A percentile compares a stretch with the other conserved stretches of the same genome.
phyloP scores from a whole-genome alignment of 2,888 invertebrate genomes.

The Lasioglossum villosulum region DNA sequence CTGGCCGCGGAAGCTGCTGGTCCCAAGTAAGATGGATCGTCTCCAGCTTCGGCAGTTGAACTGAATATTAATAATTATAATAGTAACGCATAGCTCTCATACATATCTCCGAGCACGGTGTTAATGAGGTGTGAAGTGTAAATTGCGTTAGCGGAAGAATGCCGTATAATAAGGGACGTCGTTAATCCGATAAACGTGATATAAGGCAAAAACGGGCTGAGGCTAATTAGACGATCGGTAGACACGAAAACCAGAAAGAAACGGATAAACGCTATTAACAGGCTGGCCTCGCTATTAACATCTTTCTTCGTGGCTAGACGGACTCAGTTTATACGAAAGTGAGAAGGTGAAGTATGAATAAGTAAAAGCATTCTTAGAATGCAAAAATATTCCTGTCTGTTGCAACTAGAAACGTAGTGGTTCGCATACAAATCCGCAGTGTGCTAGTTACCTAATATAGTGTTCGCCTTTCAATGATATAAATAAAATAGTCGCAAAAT shows the following conservation, averaged over 20 bases:
- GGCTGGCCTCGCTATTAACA: too few relatives aligned
- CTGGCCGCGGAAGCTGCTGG: not conserved
- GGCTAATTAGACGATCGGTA: not conserved
- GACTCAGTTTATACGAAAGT: not conserved
- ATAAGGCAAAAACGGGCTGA: not conserved
- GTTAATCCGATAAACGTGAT: not conserved
- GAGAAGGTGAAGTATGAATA: not conserved
- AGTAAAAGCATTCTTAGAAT: not conserved
- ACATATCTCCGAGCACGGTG: not conserved
- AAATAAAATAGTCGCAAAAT: not conserved
- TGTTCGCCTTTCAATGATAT: too few relatives aligned
- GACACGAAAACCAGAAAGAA: not conserved
- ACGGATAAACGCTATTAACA: not conserved
- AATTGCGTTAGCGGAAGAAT: not conserved
- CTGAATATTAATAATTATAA: constrained; percentile 12
- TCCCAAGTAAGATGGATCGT: constrained; percentile 46
- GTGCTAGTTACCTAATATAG: too few relatives aligned
- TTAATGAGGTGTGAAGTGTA: not conserved
- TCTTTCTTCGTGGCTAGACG: not conserved
- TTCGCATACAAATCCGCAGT: not conserved
- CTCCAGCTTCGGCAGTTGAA: not conserved
- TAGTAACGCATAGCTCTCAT: not conserved
- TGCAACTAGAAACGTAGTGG: not conserved
- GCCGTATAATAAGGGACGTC: not conserved
- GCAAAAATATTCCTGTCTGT: not conserved